Evolutionary conservation across 2,888 invertebrate genomes (phyloP).

Genomic region (Tineola bisselliella): DNA sequence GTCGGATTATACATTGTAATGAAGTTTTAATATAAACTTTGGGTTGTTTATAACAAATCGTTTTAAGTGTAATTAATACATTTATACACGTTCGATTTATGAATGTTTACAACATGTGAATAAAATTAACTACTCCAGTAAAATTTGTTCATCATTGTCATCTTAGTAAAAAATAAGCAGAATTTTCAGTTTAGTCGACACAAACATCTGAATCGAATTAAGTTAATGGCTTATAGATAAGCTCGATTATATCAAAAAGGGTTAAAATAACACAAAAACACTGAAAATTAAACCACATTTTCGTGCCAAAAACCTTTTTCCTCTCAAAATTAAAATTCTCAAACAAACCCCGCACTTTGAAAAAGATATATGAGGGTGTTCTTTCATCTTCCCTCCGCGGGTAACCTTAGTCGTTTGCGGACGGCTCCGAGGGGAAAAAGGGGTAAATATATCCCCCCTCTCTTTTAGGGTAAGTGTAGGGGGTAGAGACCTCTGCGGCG

Average conservation of each 20-base stretch:
- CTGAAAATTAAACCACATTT: slow-evolving; percentile 15
- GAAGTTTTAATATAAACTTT: not conserved
- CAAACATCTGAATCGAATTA: not conserved
- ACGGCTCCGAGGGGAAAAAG: slow-evolving; percentile 22
- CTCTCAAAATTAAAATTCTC: slow-evolving; percentile 62
- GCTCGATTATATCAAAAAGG: slow-evolving; percentile 2
- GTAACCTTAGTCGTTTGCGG: slow-evolving; percentile 62
- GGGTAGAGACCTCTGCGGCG: slow-evolving; percentile 44
- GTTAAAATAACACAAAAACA: not conserved
- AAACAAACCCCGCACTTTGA: slow-evolving; percentile 57
- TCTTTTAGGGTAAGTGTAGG: slow-evolving; percentile 20
- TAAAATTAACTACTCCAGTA: too few species aligned
- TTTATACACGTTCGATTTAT: too few species aligned
- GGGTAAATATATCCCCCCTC: slow-evolving; percentile 12
- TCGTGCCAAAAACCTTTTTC: slow-evolving; percentile 20
- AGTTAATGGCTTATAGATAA: not conserved
- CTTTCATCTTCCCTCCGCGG: slow-evolving; percentile 59
- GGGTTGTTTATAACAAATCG: too few species aligned
- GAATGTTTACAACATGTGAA: too few species aligned
- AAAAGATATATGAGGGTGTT: slow-evolving; percentile 63
- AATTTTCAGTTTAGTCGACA: not conserved
- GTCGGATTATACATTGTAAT: not conserved
- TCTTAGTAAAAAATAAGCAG: not conserved
- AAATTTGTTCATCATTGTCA: too few species aligned
- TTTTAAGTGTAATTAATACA: too few species aligned